These are phyloP conservation scores for Xenentodon cancila DNA, from an alignment of 2,797 vertebrate species.

Conservation along the genomic window DNA sequence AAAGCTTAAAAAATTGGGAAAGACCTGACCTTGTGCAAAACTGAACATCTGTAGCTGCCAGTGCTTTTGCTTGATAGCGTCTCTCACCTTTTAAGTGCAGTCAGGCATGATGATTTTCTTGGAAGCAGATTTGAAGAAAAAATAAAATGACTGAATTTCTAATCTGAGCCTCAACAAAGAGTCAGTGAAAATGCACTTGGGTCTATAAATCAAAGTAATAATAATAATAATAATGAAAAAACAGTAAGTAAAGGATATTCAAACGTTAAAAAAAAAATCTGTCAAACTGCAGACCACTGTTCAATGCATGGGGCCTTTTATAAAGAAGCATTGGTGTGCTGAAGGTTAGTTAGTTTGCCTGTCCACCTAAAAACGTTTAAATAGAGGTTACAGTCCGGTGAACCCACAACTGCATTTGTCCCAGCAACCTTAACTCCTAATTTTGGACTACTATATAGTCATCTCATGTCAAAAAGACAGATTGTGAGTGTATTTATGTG, in stretches of 20 bases:
- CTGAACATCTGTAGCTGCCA: constrained; percentile 34
- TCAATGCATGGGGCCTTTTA: not conserved
- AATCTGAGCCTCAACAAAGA: not conserved
- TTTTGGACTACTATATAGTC: constrained; percentile 6
- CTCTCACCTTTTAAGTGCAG: constrained; percentile 15
- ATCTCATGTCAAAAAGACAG: constrained; percentile 17
- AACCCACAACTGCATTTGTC: constrained; percentile 36
- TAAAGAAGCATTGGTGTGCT: not conserved
- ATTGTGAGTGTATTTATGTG: constrained; percentile 19
- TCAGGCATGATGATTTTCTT: constrained; percentile 25
- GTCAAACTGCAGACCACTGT: not conserved
- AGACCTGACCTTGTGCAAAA: constrained; percentile 9
- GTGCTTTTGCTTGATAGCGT: constrained; percentile 22
- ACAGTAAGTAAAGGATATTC: too few relatives aligned
- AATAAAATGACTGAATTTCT: constrained; percentile 4
- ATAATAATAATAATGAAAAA: too few relatives aligned
- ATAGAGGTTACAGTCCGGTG: constrained; percentile 32
- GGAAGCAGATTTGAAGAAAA: constrained; percentile 28
- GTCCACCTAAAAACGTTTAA: constrained; percentile 8
- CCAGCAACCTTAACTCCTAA: constrained; percentile 7
- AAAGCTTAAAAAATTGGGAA: constrained; percentile 6
- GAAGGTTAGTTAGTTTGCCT: not conserved
- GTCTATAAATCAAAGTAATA: too few relatives aligned
- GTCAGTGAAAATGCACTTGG: too few relatives aligned
- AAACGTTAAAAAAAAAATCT: too few relatives aligned